Percentiles rank a stretch among this genome's conserved stretches.
Conservation (phyloP, 2,888 invertebrate genomes). For the Dicranocentrus wangi region DNA sequence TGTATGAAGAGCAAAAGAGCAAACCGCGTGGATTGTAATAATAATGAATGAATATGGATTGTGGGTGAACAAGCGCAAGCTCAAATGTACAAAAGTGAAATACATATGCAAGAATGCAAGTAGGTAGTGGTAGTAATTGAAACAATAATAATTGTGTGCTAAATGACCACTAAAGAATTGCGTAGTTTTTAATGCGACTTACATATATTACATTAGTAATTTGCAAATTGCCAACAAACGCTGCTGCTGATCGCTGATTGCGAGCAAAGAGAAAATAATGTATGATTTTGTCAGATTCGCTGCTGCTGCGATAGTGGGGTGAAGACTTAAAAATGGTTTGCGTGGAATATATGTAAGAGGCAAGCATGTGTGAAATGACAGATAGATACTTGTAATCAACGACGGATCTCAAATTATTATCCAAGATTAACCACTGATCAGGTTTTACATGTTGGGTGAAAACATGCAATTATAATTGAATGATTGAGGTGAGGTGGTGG, state of each 20-base stretch:
- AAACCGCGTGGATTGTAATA: not conserved
- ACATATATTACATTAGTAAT: constrained; percentile 6
- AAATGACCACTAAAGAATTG: constrained; percentile 22
- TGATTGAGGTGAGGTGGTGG: too few species aligned
- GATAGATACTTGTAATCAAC: not conserved
- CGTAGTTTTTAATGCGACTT: constrained; percentile 25
- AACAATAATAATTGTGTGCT: constrained; percentile 14
- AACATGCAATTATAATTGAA: constrained; percentile 16
- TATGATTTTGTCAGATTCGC: constrained; percentile 5
- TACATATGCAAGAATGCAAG: not conserved
- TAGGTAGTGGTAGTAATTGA: too few species aligned
- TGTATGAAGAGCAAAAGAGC: constrained; percentile 12
- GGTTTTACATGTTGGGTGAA: constrained; percentile 8
- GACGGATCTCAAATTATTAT: not conserved
- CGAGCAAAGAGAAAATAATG: constrained; percentile 4
- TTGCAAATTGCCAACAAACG: not conserved
- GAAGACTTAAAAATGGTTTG: too few species aligned
- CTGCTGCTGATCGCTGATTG: too few species aligned
- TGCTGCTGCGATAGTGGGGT: too few species aligned
- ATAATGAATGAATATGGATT: not conserved
- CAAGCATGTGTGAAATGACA: constrained; percentile 42
- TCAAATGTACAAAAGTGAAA: not conserved
- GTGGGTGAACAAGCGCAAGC: not conserved
- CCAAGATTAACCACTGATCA: constrained; percentile 8
- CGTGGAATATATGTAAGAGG: too few species aligned